Evolutionary conservation across 2,113 vertebrate species (phyloP), one percentile per base, ranked within the genome.

Genomic region (Apteryx owenii): DNA sequence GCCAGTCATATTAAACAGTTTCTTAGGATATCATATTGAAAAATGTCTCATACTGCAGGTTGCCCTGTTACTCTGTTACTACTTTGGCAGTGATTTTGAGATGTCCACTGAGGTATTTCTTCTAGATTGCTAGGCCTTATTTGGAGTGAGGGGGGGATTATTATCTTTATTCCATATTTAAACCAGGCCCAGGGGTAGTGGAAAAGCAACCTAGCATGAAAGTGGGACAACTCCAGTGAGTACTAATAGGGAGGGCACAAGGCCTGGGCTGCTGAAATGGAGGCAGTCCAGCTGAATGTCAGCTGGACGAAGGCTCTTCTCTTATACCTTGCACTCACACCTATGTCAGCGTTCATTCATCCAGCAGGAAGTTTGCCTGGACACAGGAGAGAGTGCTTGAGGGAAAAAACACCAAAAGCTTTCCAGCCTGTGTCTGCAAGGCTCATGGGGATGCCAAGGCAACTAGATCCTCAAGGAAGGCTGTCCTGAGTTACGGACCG

Each of bases 21-120:
- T 97, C 82, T 70, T 94, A 88, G 91, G 81, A 88, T 53, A 89
- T 91, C 9, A 8, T 20, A 89, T 10, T 66, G 64, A 83, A 69
- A 81, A 94, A 84, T 33, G 22, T 40, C 81, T 96, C 28, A 85
- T 56, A 81, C 53, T 95, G 62, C n/a, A 91, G 14, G 48, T 42
- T 91, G n/a, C 13, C 31, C 85, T 31, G 50, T 85, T 46, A 70
- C 53, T 83, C 25, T 20, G 51, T 44, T 66, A 46, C 14, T 71
- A 77, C 11, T 50, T 51, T 14, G 15, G 28, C 77, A 75, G 40
- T 26, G 48, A 64, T 77, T 91, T 71, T 68, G 81, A 94, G 71
- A 26, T 60, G n/a, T 48, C 84, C 46, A 51, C 54, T 62, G 15
- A 85, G 40, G 22, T 7, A 7, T 21, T 73, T n/a, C 42, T 88